These are phyloP conservation scores for Montifringilla adamsi DNA, from an alignment of 2,113 vertebrate species.

Conservation along the genomic window DNA sequence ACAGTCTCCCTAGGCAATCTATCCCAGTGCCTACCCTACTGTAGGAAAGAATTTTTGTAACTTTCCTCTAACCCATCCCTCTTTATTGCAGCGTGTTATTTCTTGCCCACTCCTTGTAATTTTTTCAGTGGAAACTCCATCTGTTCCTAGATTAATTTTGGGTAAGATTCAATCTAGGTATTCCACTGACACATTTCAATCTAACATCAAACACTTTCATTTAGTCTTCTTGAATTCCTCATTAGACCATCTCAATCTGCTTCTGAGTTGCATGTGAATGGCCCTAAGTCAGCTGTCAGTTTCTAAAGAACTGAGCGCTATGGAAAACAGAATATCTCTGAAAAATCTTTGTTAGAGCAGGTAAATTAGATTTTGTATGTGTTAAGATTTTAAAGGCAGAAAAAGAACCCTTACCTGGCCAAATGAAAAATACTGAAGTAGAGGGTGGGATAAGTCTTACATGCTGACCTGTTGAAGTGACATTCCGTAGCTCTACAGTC, in stretches of 20 bases:
- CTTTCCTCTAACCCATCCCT: background rate
- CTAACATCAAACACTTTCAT: background rate
- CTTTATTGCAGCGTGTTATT: background rate
- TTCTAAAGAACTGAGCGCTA: background rate
- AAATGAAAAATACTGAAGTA: conserved; percentile 82
- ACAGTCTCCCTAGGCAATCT: background rate
- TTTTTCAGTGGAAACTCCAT: background rate
- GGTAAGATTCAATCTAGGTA: background rate
- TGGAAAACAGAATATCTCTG: background rate
- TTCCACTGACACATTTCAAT: background rate
- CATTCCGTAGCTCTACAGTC: conserved; percentile 83
- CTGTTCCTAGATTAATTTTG: background rate
- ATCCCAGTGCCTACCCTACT: background rate
- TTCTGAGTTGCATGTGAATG: background rate
- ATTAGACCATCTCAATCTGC: background rate
- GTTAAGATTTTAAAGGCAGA: background rate
- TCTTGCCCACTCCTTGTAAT: background rate
- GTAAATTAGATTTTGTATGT: background rate
- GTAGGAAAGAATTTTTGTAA: background rate
- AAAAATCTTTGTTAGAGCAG: background rate
- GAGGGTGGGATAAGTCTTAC: conserved; percentile 85
- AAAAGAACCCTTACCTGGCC: conserved; percentile 79
- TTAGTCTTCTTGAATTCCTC: background rate
- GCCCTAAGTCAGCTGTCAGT: background rate
- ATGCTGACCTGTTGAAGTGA: conserved; percentile 80